A percentile compares a stretch with the other conserved stretches of the same genome.
These are phyloP conservation scores for Chironomus tepperi DNA, from an alignment of 1,140 invertebrate species.

Conservation along the genomic window DNA sequence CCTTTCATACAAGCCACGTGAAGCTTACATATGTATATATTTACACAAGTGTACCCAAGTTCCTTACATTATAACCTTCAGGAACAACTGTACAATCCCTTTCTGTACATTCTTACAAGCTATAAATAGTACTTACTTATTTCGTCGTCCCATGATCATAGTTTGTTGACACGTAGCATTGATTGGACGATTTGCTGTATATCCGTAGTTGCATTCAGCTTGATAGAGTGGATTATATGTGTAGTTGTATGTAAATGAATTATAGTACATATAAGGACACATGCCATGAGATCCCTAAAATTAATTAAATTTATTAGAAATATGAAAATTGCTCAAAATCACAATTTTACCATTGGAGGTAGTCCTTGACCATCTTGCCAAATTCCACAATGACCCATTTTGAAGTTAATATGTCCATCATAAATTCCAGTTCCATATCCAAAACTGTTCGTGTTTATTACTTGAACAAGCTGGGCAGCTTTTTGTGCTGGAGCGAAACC, in stretches of 20 bases:
- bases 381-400: constrained; percentile 35
- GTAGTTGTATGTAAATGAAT: constrained; percentile 35
- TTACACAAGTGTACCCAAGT: no score
- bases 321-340: no score
- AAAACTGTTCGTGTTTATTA: constrained; percentile 34
- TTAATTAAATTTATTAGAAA: no score
- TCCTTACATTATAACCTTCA: no score
- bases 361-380: constrained; percentile 33
- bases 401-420: constrained; percentile 37
- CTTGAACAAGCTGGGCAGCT: constrained; percentile 35
- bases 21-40: no score
- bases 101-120: no score
- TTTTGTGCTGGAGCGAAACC: constrained; percentile 34
- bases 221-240: neutral
- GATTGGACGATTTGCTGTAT: neutral
- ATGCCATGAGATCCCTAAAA: constrained; percentile 33
- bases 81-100: no score
- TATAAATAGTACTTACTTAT: no score
- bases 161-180: neutral
- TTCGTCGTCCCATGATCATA: neutral
- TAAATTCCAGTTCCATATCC: constrained; percentile 36
- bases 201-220: neutral
- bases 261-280: constrained; percentile 36
- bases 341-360: constrained; percentile 31
- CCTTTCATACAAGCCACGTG: no score